phyloP scores from a whole-genome alignment of 2,888 invertebrate species.

The Salpingus planirostris region DNA sequence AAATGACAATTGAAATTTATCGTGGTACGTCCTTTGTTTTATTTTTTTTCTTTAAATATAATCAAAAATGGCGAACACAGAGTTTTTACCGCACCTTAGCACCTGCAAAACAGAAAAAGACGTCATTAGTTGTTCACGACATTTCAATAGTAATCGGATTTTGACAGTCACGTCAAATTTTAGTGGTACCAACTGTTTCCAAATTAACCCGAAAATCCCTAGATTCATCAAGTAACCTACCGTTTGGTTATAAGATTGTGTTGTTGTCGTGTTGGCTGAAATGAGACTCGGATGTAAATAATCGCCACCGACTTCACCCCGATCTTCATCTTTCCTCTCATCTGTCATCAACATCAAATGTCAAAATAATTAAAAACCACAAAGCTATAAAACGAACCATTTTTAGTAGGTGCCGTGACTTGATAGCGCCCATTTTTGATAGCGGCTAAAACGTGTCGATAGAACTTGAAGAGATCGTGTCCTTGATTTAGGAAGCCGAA shows the following conservation, averaged over 20 bases:
- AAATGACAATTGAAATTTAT: not conserved
- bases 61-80: no score
- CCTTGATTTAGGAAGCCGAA: slow-evolving; percentile 90
- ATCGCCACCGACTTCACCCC: slow-evolving; percentile 43
- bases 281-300: slow-evolving; percentile 80
- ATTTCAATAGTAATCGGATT: slow-evolving; percentile 4
- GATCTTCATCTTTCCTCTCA: slow-evolving; percentile 24
- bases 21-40: not conserved
- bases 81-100: slow-evolving; percentile 16
- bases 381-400: slow-evolving; percentile 3
- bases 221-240: slow-evolving; percentile 47
- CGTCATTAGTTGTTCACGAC: slow-evolving; percentile 29
- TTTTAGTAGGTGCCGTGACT: slow-evolving; percentile 25
- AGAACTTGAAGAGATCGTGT: slow-evolving; percentile 77
- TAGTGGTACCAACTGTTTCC: no score
- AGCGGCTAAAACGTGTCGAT: slow-evolving; percentile 65
- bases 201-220: no score
- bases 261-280: no score
- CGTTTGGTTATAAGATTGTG: no score
- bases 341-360: not conserved
- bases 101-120: slow-evolving; percentile 36
- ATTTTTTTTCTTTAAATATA: not conserved
- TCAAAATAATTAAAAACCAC: no score
- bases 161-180: slow-evolving; percentile 4
- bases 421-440: slow-evolving; percentile 59